Base-by-base conservation (phyloP, 2,113 vertebrate genomes). In the Psammodynastes pulverulentus region DNA sequence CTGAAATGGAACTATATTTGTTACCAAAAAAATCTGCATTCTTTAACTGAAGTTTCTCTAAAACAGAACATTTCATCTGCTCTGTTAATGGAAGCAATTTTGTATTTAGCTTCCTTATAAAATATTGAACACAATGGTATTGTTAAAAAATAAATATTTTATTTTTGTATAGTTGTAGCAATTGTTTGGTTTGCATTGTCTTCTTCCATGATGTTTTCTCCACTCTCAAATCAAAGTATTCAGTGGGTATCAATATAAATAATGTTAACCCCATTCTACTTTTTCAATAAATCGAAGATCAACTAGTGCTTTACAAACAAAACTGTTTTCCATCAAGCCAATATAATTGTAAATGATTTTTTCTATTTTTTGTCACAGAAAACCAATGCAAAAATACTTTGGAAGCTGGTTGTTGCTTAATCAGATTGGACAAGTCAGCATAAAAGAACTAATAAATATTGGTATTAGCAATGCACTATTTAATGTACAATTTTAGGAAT, bases 361-460 rank as follows among this genome's bases (percentile, higher is more conserved):
- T 15, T 8, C 1, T 15, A 53, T 24, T 15, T 86, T 39, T 26
- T 91, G 89, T 3, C 5, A 91, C 45, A 94, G 0, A 0, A 89
- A 89, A 93, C 86, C 0, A 0, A 39, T 19, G 17, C 13, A 87
- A 79, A 49, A 92, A 26, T 88, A 84, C 34, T 93, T 90, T 88
- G 93, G 86, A 58, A 5, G 51, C 46, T 84, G 26, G 1, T 56
- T 90, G 94, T 94, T 94, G 93, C 94, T 95, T 92, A 92, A 93
- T 96, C 94, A 95, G 90, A 2, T 17, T 45, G 58, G 91, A 92
- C 92, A 94, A 94, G 19, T 21, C 5, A 39, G 39, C 45, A 88
- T 85, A 0, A 96, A 93, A 93, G 1, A 0, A 94, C 92, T 92
- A 84, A 52, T 94, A 95, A 96, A 95, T 72, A 93, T 12, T 24